These are phyloP conservation scores for Lepas anatifera DNA, from an alignment of 2,888 invertebrate species.

Conservation along the genomic window DNA sequence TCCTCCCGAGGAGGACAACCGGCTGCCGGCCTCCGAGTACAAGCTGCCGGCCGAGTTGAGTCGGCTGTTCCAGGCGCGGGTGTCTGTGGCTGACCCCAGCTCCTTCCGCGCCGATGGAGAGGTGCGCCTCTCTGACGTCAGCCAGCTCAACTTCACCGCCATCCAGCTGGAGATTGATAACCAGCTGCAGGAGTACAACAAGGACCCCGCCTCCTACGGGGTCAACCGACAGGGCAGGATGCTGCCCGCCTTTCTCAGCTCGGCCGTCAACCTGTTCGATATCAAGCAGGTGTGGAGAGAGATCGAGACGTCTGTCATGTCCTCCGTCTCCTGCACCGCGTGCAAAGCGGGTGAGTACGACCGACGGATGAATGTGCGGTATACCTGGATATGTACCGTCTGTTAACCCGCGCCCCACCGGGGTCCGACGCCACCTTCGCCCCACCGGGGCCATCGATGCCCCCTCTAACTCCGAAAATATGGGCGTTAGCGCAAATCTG, in stretches of 20 bases:
- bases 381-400: too few species aligned
- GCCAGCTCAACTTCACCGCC: conserved; percentile 25
- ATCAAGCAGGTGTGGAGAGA: conserved; percentile 71
- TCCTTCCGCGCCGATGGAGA: neutral
- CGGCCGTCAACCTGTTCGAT: conserved; percentile 67
- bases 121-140: neutral
- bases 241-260: conserved; percentile 43
- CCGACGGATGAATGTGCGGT: neutral
- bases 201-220: neutral
- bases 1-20: too few species aligned
- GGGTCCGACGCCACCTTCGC: too few species aligned
- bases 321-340: conserved; percentile 79
- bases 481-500: too few species aligned
- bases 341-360: conserved; percentile 55
- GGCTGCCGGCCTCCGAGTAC: neutral
- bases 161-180: conserved; percentile 23
- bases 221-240: conserved; percentile 18
- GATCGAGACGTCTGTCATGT: conserved; percentile 75
- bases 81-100: neutral
- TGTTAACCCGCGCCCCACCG: too few species aligned
- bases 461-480: too few species aligned
- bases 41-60: neutral
- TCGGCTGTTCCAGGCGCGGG: neutral
- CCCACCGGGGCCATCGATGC: too few species aligned
- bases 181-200: conserved; percentile 18